Base-by-base conservation (phyloP, 1,140 invertebrate genomes). In the Polypedilum vanderplanki region DNA sequence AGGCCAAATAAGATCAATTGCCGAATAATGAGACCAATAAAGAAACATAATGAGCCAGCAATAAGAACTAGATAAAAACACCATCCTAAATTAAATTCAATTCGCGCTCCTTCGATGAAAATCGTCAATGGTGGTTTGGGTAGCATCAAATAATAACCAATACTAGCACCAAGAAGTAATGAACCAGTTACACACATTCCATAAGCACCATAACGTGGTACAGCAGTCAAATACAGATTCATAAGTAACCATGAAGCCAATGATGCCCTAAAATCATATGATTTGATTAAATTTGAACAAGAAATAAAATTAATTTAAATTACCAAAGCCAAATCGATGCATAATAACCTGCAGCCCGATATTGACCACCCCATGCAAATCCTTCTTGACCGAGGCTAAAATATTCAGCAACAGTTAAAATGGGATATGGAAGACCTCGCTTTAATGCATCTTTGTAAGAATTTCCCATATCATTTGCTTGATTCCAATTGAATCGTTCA, bases 331-430 rank as follows among this genome's bases (percentile, higher is more conserved):
- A 86, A 73, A 97, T 94, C 64, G 90, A 89, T 2, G 93, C 90
- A 80, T 94, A 98, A 83, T 98, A 98, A 0, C 97, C 97, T 18
- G 96, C 97, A 17, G 92, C 89, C 67, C 97, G 85, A 82, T 99
- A 99, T 78, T 92, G 90, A 9, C 93, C 90, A 10, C 97, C 97
- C 96, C 96, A 99, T 20, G 93, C 91, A 79, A 99, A 97, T 8
- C 97, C 97, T 82, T 98, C 97, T 77, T 96, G 93, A 75, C 97
- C 95, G 41, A 96, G 86, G 67, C 92, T 96, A 78, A 99, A 95
- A 82, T 98, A 98, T 82, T 99, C 97, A 5, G 96, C 95, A 15
- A 98, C 91, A 0, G 96, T 97, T 8, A 99, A 86, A 75, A 99
- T 94, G 0, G 97, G 97, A 83, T 94, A 98, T 0, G 97, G 97